Percentiles rank a stretch among this genome's conserved stretches.
phyloP scores from a whole-genome alignment of 2,797 vertebrate genomes.

The Hozukius guyotensis region DNA sequence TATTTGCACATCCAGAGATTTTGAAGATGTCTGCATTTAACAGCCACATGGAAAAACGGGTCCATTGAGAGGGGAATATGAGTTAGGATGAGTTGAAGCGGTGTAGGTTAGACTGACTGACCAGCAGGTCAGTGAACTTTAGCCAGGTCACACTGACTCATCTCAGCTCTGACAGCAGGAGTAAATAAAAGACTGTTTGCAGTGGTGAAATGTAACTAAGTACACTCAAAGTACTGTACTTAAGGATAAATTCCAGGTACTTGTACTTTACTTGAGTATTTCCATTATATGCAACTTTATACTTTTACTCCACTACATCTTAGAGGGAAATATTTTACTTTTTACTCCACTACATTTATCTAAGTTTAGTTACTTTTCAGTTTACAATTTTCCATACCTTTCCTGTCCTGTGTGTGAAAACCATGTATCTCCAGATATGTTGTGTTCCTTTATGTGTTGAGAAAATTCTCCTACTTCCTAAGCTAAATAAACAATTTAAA shows the following conservation, averaged over 20 bases:
- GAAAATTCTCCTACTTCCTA: too few relatives aligned
- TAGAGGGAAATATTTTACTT: not conserved
- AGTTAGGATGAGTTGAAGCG: not conserved
- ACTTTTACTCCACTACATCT: not conserved
- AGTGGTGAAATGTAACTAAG: not conserved
- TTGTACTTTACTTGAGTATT: not conserved
- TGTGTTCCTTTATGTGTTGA: too few relatives aligned
- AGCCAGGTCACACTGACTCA: slow-evolving; percentile 30
- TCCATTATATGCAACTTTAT: too few relatives aligned
- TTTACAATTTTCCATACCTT: not conserved
- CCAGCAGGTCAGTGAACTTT: slow-evolving; percentile 44
- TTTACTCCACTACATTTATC: not conserved
- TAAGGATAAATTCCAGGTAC: not conserved
- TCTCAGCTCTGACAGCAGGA: slow-evolving; percentile 23
- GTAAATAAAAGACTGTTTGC: slow-evolving; percentile 23
- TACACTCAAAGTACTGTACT: not conserved
- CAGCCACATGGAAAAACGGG: not conserved
- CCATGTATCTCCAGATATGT: too few relatives aligned
- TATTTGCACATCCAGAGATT: not conserved
- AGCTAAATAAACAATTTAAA: not conserved
- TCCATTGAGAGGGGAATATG: not conserved
- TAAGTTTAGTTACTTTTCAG: not conserved
- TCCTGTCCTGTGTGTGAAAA: too few relatives aligned
- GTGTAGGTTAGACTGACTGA: not conserved
- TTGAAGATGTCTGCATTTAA: not conserved